phyloP scores from a whole-genome alignment of 2,797 vertebrate species.

The Enteromius afrohamiltoni region DNA sequence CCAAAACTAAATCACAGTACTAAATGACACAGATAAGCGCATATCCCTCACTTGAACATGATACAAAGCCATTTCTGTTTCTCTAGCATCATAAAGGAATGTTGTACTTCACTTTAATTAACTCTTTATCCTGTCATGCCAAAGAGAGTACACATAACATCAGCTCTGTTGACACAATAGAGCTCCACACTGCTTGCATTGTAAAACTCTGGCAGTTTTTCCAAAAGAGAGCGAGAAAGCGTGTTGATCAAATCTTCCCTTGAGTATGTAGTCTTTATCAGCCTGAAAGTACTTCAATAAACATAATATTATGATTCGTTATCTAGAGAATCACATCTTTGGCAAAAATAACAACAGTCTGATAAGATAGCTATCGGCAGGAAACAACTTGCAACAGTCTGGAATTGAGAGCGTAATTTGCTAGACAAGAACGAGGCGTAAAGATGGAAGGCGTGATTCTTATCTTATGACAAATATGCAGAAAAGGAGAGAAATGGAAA shows the following conservation, averaged over 20 bases:
- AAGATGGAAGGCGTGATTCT: conserved; percentile 58
- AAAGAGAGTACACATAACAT: conserved; percentile 38
- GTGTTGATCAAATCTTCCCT: conserved; percentile 63
- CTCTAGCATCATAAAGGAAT: conserved; percentile 43
- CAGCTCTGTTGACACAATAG: conserved; percentile 45
- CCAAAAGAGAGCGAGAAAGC: conserved; percentile 27
- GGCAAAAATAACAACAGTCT: conserved; percentile 76
- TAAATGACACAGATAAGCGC: background rate
- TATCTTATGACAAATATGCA: conserved; percentile 71
- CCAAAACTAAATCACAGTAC: background rate
- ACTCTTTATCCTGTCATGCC: conserved; percentile 39
- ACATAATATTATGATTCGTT: conserved; percentile 75
- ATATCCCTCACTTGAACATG: conserved; percentile 17
- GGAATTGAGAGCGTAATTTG: conserved; percentile 60
- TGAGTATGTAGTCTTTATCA: conserved; percentile 76
- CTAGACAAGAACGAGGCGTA: conserved; percentile 56
- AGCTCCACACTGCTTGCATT: conserved; percentile 41
- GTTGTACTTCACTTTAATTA: conserved; percentile 40
- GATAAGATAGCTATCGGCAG: conserved; percentile 78
- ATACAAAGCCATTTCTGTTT: conserved; percentile 32
- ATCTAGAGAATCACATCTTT: conserved; percentile 70
- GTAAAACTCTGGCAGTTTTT: conserved; percentile 49
- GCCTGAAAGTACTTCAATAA: conserved; percentile 69
- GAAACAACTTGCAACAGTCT: conserved; percentile 67
- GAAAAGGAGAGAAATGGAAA: conserved; percentile 33